Percentiles rank a stretch among this genome's conserved stretches.
These are phyloP conservation scores for Crocodylus rhombifer DNA, from an alignment of 2,797 vertebrate genomes.

Conservation along the genomic window DNA sequence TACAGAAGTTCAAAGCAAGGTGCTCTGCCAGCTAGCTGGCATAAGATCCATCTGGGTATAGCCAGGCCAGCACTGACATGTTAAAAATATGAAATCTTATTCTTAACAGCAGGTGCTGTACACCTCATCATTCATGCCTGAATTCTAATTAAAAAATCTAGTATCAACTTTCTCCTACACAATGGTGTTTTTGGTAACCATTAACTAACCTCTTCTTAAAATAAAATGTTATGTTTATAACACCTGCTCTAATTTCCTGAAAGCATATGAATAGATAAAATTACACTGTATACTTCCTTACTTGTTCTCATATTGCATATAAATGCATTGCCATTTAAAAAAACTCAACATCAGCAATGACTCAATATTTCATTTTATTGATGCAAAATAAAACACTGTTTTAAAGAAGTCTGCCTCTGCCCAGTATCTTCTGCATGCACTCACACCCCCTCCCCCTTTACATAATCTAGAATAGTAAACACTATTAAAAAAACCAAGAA, in stretches of 20 bases:
- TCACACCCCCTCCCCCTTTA: not conserved
- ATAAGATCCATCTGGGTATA: not conserved
- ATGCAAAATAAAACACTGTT: not conserved
- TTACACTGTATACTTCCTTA: not conserved
- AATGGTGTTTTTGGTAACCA: too few relatives aligned
- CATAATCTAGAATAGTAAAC: constrained; percentile 1
- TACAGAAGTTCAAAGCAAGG: not conserved
- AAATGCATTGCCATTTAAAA: not conserved
- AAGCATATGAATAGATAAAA: not conserved
- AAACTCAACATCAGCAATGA: not conserved
- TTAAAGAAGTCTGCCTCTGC: not conserved
- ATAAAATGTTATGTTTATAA: accelerated
- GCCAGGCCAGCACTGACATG: not conserved
- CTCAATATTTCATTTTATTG: constrained; percentile 10
- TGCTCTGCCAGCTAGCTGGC: not conserved
- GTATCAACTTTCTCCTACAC: too few relatives aligned
- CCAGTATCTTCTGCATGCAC: not conserved
- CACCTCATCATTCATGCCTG: not conserved
- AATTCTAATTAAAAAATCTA: not conserved
- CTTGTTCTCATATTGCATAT: not conserved
- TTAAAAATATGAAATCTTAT: not conserved
- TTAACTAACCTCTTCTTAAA: not conserved
- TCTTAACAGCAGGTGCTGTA: not conserved
- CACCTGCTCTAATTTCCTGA: not conserved
- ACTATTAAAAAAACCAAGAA: not conserved